Evolutionary conservation across 2,888 invertebrate species (phyloP), one percentile per base, ranked within the genome.

Genomic region (Platycnemis pennipes): DNA sequence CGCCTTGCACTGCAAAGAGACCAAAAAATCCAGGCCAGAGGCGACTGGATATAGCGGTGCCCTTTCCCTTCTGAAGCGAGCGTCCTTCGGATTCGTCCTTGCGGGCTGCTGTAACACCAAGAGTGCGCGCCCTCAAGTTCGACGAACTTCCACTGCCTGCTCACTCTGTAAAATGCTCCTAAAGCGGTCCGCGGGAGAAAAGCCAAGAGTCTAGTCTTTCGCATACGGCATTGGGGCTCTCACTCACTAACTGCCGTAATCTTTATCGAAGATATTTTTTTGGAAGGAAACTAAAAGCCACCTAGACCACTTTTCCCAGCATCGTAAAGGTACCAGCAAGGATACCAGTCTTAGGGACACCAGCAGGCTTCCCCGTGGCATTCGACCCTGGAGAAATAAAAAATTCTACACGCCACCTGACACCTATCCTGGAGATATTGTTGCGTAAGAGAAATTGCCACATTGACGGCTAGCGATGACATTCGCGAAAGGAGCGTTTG

Each of bases 1-100:
- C 2, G 77, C 77, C 31, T 37, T 11, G 77, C 37, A 37, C 77
- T 37, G 77, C 4, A 77, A 37, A 31, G 37, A 37, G 37, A 77
- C 22, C 22, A n/a, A 37, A 69, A 31, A 8, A 77, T 77, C 26
- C 7, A 22, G 63, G 26, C 63, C 3, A 31, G 11, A 31, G 77
- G 37, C 77, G 31, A 77, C 11, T n/a, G n/a, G 37, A n/a, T 1
- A 13, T 77, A 77, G 77, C 77, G 77, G 77, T 77, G 63, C 63
- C 91, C 91, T 89, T 89, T 89, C 89, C 53, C 63, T 69, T 91
- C 56, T 77, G n/a, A 5, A 26, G 2, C 77, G 77, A 2, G 63
- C 91, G 91, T 91, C 91, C 91, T 91, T 91, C 91, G 91, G n/a
- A 91, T 69, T 91, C 91, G 91, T 91, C 91, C 91, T 91, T 91